These are phyloP conservation scores for Myotis myotis DNA, from an alignment of 2,797 vertebrate species.

Conservation along the genomic window DNA sequence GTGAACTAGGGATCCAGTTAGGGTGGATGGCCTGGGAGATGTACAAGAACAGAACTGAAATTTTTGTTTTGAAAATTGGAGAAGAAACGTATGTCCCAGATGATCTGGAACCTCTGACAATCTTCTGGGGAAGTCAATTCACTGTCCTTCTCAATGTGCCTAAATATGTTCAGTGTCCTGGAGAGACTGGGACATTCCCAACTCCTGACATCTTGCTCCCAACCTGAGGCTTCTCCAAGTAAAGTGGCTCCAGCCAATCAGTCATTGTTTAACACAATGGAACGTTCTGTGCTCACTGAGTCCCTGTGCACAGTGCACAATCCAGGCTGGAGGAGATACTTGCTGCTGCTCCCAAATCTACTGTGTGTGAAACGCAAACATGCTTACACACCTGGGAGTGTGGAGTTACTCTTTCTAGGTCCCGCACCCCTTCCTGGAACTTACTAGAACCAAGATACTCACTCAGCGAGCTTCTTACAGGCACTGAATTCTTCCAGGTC, in stretches of 20 bases:
- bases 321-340: too few species aligned
- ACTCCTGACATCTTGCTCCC: neutral
- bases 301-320: neutral
- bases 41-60: neutral
- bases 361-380: neutral
- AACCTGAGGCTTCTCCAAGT: neutral
- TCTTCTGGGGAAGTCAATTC: neutral
- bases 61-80: neutral
- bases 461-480: neutral
- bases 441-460: neutral
- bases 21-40: neutral
- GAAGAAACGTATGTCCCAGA: neutral
- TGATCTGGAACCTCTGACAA: neutral
- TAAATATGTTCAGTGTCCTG: too few species aligned
- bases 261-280: neutral
- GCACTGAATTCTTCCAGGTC: too few species aligned
- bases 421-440: neutral
- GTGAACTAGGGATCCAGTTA: too few species aligned
- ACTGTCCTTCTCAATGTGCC: neutral
- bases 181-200: neutral
- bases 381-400: too few species aligned
- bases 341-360: too few species aligned
- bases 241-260: neutral
- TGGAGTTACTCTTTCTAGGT: neutral
- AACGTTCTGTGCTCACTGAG: neutral